phyloP scores from a whole-genome alignment of 2,113 vertebrate species.

The Centrocercus urophasianus region DNA sequence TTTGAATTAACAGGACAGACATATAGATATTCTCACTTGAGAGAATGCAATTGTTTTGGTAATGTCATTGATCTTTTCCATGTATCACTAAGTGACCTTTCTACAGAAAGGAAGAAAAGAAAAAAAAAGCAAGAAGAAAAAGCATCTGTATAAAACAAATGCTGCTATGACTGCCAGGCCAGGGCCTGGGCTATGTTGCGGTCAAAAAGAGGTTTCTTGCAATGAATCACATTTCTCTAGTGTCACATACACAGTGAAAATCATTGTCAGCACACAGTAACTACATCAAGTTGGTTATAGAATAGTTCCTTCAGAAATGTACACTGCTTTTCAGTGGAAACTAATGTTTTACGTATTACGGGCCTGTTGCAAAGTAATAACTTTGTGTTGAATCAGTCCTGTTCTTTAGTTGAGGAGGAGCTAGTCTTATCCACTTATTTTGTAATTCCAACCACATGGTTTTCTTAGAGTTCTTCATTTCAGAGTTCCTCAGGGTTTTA shows the following conservation, averaged over 20 bases:
- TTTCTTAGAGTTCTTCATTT: not conserved
- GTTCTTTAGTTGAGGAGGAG: not conserved
- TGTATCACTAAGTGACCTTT: not conserved
- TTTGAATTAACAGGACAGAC: not conserved
- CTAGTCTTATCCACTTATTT: not conserved
- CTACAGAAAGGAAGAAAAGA: not conserved
- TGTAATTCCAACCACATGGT: accelerated
- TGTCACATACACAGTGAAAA: not conserved
- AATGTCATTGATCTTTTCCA: not conserved
- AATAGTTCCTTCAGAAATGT: not conserved
- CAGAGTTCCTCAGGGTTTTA: not conserved
- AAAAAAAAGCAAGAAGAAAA: not conserved
- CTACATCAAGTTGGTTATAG: not conserved
- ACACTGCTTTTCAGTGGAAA: not conserved
- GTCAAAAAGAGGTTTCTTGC: not conserved
- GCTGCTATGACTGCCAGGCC: not conserved
- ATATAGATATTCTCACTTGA: not conserved
- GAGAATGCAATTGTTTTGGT: not conserved
- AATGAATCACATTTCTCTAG: not conserved
- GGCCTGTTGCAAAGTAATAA: not conserved
- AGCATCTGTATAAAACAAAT: not conserved
- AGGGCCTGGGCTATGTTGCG: not conserved
- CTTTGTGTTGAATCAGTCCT: not conserved
- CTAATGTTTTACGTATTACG: not conserved
- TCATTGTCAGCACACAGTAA: not conserved